Evolutionary conservation across 2,113 vertebrate species (phyloP).

Genomic region (Actenoides hombroni): DNA sequence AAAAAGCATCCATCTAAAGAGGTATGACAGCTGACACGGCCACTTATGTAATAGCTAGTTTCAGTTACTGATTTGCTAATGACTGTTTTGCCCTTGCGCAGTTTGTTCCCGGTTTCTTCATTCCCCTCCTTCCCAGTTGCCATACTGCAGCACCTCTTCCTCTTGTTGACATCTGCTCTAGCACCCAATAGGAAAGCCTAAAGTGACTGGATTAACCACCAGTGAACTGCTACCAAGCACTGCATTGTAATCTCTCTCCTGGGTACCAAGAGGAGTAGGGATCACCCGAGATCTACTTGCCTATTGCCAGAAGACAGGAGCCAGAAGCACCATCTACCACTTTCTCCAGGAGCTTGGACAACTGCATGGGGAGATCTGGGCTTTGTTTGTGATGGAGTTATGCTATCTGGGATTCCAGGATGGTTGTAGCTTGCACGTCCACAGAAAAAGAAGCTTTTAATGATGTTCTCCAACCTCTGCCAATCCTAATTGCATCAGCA

Average conservation of each 20-base stretch:
- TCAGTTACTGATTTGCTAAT: conserved; percentile 49
- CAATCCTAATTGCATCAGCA: not conserved
- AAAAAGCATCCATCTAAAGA: not conserved
- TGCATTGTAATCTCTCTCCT: not conserved
- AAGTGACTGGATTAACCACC: not conserved
- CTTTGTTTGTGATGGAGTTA: not conserved
- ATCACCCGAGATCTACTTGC: not conserved
- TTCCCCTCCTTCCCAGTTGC: conserved; percentile 17
- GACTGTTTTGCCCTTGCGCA: conserved; percentile 46
- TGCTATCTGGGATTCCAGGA: not conserved
- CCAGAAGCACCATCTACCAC: not conserved
- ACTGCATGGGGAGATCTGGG: not conserved
- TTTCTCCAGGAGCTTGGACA: not conserved
- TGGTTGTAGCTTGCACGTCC: not conserved
- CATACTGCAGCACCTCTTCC: not conserved
- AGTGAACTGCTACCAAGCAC: not conserved
- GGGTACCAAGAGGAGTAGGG: not conserved
- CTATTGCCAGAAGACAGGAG: not conserved
- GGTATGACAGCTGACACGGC: not conserved
- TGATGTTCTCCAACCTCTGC: not conserved
- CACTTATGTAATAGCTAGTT: conserved; percentile 1
- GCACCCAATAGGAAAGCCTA: not conserved
- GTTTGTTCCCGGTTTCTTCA: conserved; percentile 31
- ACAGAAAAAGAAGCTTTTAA: not conserved
- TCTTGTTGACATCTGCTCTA: conserved; percentile 8